A percentile compares a stretch with the other conserved stretches of the same genome.
Evolutionary conservation across 2,797 vertebrate species (phyloP).

Genomic region (Acrossocheilus wenchowensis): DNA sequence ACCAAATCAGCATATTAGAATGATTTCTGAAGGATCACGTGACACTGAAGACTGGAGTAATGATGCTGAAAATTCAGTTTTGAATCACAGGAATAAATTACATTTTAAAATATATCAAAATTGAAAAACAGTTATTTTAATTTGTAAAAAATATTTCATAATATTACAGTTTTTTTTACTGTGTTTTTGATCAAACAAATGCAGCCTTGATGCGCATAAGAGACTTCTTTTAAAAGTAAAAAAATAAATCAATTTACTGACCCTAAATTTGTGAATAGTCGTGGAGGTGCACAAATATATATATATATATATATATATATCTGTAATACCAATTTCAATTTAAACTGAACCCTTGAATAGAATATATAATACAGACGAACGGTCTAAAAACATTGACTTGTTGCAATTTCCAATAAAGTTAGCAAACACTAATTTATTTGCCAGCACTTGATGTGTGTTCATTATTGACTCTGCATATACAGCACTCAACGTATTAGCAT

Average conservation of each 20-base stretch:
- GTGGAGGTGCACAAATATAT: background rate
- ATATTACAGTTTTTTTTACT: too few relatives aligned
- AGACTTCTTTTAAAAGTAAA: background rate
- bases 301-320: background rate
- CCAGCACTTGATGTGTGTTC: background rate
- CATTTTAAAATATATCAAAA: background rate
- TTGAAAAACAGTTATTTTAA: background rate
- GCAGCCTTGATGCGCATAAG: too few relatives aligned
- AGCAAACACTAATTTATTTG: background rate
- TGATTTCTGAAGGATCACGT: background rate
- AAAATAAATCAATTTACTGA: background rate
- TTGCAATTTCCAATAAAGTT: background rate
- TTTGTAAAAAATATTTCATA: too few relatives aligned
- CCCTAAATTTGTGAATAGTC: background rate
- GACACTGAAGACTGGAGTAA: background rate
- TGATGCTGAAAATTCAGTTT: background rate
- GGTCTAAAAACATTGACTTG: background rate
- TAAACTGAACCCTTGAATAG: background rate
- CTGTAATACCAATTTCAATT: background rate
- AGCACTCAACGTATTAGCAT: background rate
- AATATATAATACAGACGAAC: background rate
- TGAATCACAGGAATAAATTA: background rate
- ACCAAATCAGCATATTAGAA: background rate
- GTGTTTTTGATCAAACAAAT: background rate
- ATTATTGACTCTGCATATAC: background rate